Evolutionary conservation across 2,888 invertebrate species (phyloP), one percentile per base, ranked within the genome.

Genomic region (Timandra comae): DNA sequence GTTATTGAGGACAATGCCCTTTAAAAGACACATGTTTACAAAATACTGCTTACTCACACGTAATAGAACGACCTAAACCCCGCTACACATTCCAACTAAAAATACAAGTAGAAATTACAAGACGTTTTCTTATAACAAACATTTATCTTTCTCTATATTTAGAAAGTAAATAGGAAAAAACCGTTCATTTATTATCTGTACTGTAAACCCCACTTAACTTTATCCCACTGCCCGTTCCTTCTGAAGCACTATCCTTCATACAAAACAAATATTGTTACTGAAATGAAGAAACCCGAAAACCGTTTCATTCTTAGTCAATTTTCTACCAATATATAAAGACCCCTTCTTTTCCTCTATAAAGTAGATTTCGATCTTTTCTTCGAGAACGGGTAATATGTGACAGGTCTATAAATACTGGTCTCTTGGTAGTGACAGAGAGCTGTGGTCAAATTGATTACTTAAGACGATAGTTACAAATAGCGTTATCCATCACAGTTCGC

Each of bases 371-470:
- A 16, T 24, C 11, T 9, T 24, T 11, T 5, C 11, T 24, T 11
- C 6, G 9, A 24, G 6, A 16, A 6, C 6, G 4, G 16, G 16
- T 16, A 13, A 19, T 13, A 8, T 29, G 9, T 10, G 21, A 34
- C 10, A 26, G 37, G 27, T 33, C 41, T 25, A 7, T n/a, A 10
- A 27, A 27, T 9, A 33, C 13, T 35, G 37, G 41, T 12, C 27
- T 9, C 9, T 4, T 27, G 31, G 20, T 38, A 33, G 25, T 33
- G 36, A 34, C 34, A 31, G 34, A 38, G 35, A 35, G 38, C 27
- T 9, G 3, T 49, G 50, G 46, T 46, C 43, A 41, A 57, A 57
- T 56, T 56, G 57, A 57, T 57, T 56, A 47, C 52, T 43, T 38
- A 49, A 52, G 52, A 43, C 47, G 49, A 46, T 46, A 34, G 53